These are phyloP conservation scores for Mythimna vitellina DNA, from an alignment of 2,888 invertebrate species.

Conservation along the genomic window DNA sequence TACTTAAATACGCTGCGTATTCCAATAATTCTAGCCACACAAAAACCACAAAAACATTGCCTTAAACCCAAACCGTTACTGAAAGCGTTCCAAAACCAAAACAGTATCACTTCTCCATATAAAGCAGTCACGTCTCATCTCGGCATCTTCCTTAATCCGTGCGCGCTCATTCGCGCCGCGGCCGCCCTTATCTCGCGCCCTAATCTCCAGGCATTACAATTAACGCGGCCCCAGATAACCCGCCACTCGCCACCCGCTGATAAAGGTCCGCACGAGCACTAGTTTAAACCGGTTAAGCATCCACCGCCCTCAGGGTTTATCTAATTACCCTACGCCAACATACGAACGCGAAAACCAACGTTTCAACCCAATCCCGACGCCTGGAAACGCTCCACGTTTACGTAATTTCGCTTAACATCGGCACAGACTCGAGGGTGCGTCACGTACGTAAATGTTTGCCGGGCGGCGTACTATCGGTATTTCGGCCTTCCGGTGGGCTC, in stretches of 20 bases:
- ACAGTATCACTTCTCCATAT: slow-evolving; percentile 60
- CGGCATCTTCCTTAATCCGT: slow-evolving; percentile 75
- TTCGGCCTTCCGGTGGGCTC: slow-evolving; percentile 78
- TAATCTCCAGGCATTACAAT: slow-evolving; percentile 90
- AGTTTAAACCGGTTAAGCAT: slow-evolving; percentile 89
- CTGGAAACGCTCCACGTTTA: slow-evolving; percentile 76
- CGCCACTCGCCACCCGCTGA: slow-evolving; percentile 89
- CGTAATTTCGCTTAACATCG: slow-evolving; percentile 74
- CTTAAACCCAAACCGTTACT: slow-evolving; percentile 22
- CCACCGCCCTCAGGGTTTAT: slow-evolving; percentile 88
- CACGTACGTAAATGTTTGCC: slow-evolving; percentile 87
- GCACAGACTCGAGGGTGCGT: slow-evolving; percentile 73
- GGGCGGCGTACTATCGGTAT: slow-evolving; percentile 78
- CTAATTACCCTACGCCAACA: slow-evolving; percentile 88
- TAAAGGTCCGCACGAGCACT: slow-evolving; percentile 85
- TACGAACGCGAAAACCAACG: slow-evolving; percentile 72
- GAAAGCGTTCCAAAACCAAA: slow-evolving; percentile 40
- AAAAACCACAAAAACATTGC: slow-evolving; percentile 6
- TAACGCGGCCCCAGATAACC: slow-evolving; percentile 90
- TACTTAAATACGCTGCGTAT: neutral
- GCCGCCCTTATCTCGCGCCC: slow-evolving; percentile 82
- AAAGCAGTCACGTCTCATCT: slow-evolving; percentile 69
- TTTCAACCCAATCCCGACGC: slow-evolving; percentile 68
- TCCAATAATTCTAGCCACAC: neutral
- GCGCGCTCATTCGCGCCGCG: slow-evolving; percentile 65